Percentiles rank a stretch among this genome's conserved stretches.
phyloP scores from a whole-genome alignment of 1,140 invertebrate species.

The Atopsyche davidsoni region DNA sequence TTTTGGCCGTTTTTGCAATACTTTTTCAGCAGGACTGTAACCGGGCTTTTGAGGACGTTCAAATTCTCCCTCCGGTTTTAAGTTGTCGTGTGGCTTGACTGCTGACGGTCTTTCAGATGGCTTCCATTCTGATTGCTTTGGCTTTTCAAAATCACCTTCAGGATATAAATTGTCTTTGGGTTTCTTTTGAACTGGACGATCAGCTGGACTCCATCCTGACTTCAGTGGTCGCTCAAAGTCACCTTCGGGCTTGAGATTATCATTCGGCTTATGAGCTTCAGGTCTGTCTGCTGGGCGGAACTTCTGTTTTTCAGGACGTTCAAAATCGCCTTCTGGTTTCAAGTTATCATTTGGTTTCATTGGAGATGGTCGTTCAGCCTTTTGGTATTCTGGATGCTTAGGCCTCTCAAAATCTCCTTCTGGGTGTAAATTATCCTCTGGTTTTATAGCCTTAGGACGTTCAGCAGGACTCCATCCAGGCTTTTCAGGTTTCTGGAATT shows the following conservation, averaged over 20 bases:
- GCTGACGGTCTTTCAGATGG: conserved; percentile 39
- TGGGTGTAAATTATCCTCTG: conserved; percentile 49
- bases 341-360: conserved; percentile 49
- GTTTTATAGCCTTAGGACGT: conserved; percentile 42
- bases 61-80: conserved; percentile 63
- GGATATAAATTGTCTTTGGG: conserved; percentile 53
- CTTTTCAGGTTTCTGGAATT: conserved; percentile 47
- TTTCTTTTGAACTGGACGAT: conserved; percentile 39
- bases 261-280: conserved; percentile 38
- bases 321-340: conserved; percentile 58
- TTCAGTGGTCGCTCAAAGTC: conserved; percentile 45
- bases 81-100: conserved; percentile 48
- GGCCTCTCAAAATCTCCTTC: conserved; percentile 52
- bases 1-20: conserved; percentile 47
- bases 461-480: conserved; percentile 41
- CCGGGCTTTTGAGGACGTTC: conserved; percentile 45
- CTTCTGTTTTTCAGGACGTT: conserved; percentile 42
- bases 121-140: conserved; percentile 35
- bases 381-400: conserved; percentile 37
- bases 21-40: conserved; percentile 50
- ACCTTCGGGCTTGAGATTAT: conserved; percentile 50
- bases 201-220: conserved; percentile 39
- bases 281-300: conserved; percentile 39
- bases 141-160: conserved; percentile 54
- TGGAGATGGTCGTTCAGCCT: conserved; percentile 39